Evolutionary conservation across 2,113 vertebrate species (phyloP), one percentile per base, ranked within the genome.

Genomic region (Notothenia coriiceps): DNA sequence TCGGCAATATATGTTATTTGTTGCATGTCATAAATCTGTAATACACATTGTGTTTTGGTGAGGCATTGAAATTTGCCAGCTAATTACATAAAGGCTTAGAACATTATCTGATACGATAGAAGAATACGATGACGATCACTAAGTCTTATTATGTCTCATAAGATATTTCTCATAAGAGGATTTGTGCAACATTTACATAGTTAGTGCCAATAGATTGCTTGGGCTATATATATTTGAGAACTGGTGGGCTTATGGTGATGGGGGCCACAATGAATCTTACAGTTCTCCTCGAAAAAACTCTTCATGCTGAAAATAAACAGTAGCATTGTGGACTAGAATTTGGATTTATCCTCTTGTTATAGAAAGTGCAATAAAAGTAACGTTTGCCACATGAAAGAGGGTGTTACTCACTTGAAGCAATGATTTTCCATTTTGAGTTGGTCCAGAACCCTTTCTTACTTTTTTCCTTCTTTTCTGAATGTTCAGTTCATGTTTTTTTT

Each of bases 351-450:
- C 18, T 59, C 1, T 56, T 25, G 18, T 52, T 72, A 54, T 12
- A 35, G 47, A 44, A 57, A 43, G 35, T 35, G 44, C 29, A 8
- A 44, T 50, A 57, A 63, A 64, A 65, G 22, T 40, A 1, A 44
- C 54, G 35, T 52, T 50, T 70, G 35, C 74, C 6, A 20, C 25
- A 43, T n/a, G 18, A 65, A 33, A 71, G 70, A 73, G 71, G 71
- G 47, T 57, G 63, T 79, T 75, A 56, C 51, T 84, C 68, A 89
- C 86, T 90, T 83, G 82, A 87, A 86, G 82, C 75, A n/a, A 54
- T 61, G 22, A 73, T 77, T 78, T 75, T 87, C 62, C 56, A 13
- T 4, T 88, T 81, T 61, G 52, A 51, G 11, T 67, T 61, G 18
- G 8, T 76, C 17, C 13, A 55, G 18, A 10, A 33, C 59, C 57